phyloP scores from a whole-genome alignment of 2,113 vertebrate genomes.

The Thryonomys swinderianus region DNA sequence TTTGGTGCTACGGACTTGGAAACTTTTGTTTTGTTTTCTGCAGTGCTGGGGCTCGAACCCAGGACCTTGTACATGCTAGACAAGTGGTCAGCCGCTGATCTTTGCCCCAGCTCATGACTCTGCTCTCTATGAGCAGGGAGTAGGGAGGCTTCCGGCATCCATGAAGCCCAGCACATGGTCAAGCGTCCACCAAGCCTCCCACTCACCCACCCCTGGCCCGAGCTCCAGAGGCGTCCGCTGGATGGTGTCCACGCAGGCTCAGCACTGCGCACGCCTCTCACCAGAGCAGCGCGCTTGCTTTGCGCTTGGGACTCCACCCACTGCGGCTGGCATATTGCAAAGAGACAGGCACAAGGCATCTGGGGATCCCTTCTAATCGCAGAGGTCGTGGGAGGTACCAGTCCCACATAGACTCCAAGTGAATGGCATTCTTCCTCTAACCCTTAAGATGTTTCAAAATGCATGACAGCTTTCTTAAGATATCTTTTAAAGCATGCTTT shows the following conservation, averaged over 20 bases:
- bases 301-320: background rate
- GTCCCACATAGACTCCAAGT: background rate
- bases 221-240: background rate
- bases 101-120: background rate
- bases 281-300: background rate
- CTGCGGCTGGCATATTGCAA: background rate
- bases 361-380: background rate
- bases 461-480: background rate
- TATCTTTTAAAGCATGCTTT: slow-evolving; percentile 5
- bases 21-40: background rate
- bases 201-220: background rate
- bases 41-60: background rate
- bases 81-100: background rate
- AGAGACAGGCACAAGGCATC: background rate
- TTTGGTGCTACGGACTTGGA: background rate
- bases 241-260: background rate
- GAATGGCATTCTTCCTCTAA: background rate
- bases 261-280: background rate
- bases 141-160: background rate
- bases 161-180: background rate
- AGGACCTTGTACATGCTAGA: too few relatives aligned
- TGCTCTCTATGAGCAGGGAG: background rate
- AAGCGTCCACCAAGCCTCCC: background rate
- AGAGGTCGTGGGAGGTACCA: background rate
- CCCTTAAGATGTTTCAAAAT: background rate